Evolutionary conservation across 2,888 invertebrate genomes (phyloP), one percentile per base, ranked within the genome.

Genomic region (Stramonita haemastoma): DNA sequence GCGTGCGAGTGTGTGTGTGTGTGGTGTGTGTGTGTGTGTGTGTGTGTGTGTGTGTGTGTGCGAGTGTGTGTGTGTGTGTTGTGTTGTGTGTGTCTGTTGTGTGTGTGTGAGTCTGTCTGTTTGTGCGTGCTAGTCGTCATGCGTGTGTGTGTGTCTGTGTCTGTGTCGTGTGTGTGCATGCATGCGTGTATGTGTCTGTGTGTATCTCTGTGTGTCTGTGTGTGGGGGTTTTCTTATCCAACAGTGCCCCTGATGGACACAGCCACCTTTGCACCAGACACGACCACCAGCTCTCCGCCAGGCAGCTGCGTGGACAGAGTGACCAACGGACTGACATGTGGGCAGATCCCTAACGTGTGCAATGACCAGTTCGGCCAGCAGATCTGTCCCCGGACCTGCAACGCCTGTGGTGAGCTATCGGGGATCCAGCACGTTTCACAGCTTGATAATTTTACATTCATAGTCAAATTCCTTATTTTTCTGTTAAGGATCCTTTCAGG

Each of bases 11-110:
- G 66, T 87, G 86, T 87, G 34, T 87, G 86, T 87, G 66, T 85
- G 85, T 87, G 32, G 66, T 46, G 86, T 87, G 34, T 87, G 86
- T 87, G 32, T 87, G 86, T 8, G 26, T 70, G 86, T 70, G 26
- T 87, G 66, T 66, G 34, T 66, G 32, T 22, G 86, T 86, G 26
- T 66, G 86, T 32, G 19, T 32, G 32, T 66, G 46, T 46, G 46
- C 8, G 46, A 5, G 4, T 46, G 46, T 46, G 46, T 46, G 4
- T 46, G 2, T 46, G 46, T 46, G 32, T 86, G 86, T 34, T n/a
- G 34, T 34, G 17, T 79, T 34, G 79, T 79, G 11, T 34, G 79
- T 79, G 34, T 79, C 11, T 73, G 73, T n/a, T 26, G 46, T 46
- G 4, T 46, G 46, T 46, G 46, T 46, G 46, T 46, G n/a, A n/a